A percentile compares a stretch with the other conserved stretches of the same genome.
phyloP scores from a whole-genome alignment of 2,797 vertebrate genomes.

The Huso huso region DNA sequence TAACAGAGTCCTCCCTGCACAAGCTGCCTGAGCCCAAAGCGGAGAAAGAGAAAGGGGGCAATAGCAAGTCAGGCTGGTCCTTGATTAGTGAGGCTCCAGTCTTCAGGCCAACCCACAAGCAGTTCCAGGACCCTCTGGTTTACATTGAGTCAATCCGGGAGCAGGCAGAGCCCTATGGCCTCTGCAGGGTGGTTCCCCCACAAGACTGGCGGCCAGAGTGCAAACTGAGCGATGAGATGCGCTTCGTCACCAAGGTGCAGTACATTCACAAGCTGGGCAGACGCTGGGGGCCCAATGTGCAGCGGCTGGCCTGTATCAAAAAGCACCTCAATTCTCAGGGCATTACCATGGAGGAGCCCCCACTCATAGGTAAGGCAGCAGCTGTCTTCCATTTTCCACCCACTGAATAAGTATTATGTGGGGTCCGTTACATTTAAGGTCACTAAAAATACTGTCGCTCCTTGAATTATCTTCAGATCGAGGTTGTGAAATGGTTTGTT shows the following conservation, averaged over 20 bases:
- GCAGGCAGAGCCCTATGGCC: conserved; percentile 82
- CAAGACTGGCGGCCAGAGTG: conserved; percentile 96
- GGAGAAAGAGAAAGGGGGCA: conserved; percentile 67
- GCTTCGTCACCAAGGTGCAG: conserved; percentile 96
- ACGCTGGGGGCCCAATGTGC: conserved; percentile 97
- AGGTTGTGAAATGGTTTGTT: no score
- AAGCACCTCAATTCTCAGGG: conserved; percentile 99
- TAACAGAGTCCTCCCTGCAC: conserved; percentile 69
- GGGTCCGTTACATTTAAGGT: no score
- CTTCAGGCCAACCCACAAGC: conserved; percentile 76
- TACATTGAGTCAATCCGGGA: conserved; percentile 87
- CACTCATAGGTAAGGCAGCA: conserved; percentile 84
- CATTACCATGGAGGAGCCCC: conserved; percentile 97
- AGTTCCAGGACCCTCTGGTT: conserved; percentile 94
- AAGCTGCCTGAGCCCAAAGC: conserved; percentile 64
- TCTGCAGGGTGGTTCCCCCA: conserved; percentile 90
- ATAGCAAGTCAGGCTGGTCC: conserved; percentile 71
- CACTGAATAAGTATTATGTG: no score
- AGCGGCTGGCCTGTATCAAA: conserved; percentile 96
- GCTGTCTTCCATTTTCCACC: no score
- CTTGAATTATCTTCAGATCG: no score
- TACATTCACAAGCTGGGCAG: conserved; percentile 95
- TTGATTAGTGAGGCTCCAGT: conserved; percentile 79
- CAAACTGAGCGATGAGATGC: conserved; percentile 98
- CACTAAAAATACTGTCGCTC: no score